Conservation (phyloP, 2,888 invertebrate genomes). For the Labia minor region DNA sequence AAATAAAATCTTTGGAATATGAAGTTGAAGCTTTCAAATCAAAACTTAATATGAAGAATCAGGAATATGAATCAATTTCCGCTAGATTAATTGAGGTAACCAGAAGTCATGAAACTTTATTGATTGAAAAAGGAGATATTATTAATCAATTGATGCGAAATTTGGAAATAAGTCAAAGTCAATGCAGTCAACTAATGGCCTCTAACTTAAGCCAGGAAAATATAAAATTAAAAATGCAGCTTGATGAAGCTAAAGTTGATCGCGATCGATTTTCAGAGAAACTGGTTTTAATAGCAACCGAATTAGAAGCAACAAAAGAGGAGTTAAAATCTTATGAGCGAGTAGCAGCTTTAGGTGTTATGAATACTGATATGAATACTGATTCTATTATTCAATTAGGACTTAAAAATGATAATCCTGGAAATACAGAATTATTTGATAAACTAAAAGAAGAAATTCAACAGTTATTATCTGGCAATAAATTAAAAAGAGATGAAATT, state of each 20-base stretch:
- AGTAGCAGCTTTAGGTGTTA: not conserved
- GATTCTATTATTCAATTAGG: not conserved
- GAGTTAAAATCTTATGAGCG: not conserved
- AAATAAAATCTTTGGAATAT: not conserved
- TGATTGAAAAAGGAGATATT: slow-evolving; percentile 51
- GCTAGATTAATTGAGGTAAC: slow-evolving; percentile 17
- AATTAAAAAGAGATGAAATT: not conserved
- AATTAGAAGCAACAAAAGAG: not conserved
- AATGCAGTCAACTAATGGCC: slow-evolving; percentile 38
- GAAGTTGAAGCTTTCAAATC: not conserved
- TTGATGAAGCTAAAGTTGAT: slow-evolving; percentile 17
- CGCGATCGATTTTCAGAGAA: not conserved
- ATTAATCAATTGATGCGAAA: slow-evolving; percentile 50
- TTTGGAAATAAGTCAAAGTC: slow-evolving; percentile 47
- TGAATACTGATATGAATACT: not conserved
- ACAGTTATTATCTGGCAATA: not conserved
- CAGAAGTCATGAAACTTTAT: slow-evolving; percentile 46
- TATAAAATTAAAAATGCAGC: slow-evolving; percentile 20
- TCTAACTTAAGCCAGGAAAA: slow-evolving; percentile 25
- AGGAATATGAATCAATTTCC: slow-evolving; percentile 1
- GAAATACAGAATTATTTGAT: not conserved
- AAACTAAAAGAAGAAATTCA: not conserved
- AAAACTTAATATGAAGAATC: not conserved
- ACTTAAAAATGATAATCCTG: not conserved
- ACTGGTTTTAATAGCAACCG: not conserved